A percentile compares a stretch with the other conserved stretches of the same genome.
Evolutionary conservation across 2,797 vertebrate genomes (phyloP).

Genomic region (Petrocephalus sullivani): DNA sequence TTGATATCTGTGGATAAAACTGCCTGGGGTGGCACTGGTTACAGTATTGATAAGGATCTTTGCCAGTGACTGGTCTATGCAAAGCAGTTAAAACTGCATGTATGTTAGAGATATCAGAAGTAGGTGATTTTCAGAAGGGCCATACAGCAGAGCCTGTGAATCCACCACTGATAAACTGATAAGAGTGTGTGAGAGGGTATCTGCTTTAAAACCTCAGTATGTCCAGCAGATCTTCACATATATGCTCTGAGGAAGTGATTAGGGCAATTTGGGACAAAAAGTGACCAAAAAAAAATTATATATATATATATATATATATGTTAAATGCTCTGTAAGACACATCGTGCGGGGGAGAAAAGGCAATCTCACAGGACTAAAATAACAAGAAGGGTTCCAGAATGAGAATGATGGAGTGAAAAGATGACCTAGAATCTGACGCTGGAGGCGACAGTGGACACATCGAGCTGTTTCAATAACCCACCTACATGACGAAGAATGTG

Average conservation of each 20-base stretch:
- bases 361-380: background rate
- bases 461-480: slow-evolving; percentile 65
- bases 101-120: background rate
- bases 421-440: slow-evolving; percentile 71
- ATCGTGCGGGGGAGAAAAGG: background rate
- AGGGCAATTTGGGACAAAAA: background rate
- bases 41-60: background rate
- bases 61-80: background rate
- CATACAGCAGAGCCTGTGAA: background rate
- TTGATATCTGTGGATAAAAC: background rate
- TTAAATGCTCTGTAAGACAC: background rate
- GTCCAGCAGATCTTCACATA: background rate
- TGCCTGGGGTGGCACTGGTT: background rate
- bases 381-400: background rate
- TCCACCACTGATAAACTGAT: background rate
- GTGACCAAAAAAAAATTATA: background rate
- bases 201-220: background rate
- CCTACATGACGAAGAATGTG: slow-evolving; percentile 44
- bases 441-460: slow-evolving; percentile 58
- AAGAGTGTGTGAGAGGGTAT: background rate
- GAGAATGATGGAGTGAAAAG: slow-evolving; percentile 55
- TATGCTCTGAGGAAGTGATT: background rate
- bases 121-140: background rate
- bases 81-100: background rate
- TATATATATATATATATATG: background rate